phyloP scores from a whole-genome alignment of 2,113 vertebrate genomes.

The Chitala chitala region DNA sequence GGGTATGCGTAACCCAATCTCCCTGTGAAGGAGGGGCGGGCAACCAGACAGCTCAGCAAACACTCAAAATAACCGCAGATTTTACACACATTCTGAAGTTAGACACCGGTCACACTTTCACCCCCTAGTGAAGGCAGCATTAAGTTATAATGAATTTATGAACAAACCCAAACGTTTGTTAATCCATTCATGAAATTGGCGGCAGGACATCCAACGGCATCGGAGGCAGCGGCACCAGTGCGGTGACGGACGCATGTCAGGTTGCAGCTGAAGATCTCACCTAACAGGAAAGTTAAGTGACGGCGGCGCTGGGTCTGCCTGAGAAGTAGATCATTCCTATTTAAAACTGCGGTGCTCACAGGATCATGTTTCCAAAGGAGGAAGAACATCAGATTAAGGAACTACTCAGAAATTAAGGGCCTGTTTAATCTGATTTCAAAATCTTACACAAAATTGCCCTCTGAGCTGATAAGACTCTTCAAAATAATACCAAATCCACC shows the following conservation, averaged over 20 bases:
- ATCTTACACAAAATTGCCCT: background rate
- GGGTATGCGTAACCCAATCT: constrained; percentile 43
- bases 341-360: constrained; percentile 52
- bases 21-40: constrained; percentile 34
- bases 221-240: too few species aligned
- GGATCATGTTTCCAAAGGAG: constrained; percentile 48
- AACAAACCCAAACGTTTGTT: too few species aligned
- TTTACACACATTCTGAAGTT: constrained; percentile 11
- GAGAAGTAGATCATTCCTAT: constrained; percentile 61
- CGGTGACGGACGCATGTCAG: background rate
- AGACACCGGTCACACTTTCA: constrained; percentile 17
- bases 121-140: too few species aligned
- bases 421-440: background rate
- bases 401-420: background rate
- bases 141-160: too few species aligned
- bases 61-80: constrained; percentile 41
- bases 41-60: constrained; percentile 27
- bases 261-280: constrained; percentile 42
- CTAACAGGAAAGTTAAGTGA: constrained; percentile 65
- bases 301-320: constrained; percentile 49
- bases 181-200: too few species aligned
- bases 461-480: too few species aligned
- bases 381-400: constrained; percentile 11
- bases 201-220: too few species aligned
- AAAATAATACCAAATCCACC: too few species aligned